Evolutionary conservation across 2,888 invertebrate species (phyloP).

Genomic region (Drosophila melanosoma): DNA sequence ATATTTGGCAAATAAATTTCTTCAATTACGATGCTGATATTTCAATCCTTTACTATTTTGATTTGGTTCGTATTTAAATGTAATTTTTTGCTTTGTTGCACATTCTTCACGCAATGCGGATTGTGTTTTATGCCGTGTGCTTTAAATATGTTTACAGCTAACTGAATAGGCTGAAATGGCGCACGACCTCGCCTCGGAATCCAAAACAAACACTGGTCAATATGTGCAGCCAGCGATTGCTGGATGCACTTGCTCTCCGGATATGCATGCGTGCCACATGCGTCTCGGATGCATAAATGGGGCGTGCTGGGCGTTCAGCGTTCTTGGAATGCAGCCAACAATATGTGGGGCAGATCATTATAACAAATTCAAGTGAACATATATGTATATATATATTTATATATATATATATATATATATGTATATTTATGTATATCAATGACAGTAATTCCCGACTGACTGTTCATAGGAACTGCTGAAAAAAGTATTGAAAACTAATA

Average conservation of each 20-base stretch:
- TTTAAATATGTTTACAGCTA: constrained; percentile 19
- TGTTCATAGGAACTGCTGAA: not conserved
- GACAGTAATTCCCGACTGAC: not conserved
- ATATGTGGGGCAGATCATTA: constrained; percentile 42
- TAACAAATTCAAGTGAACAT: constrained; percentile 17
- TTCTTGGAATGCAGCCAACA: constrained; percentile 45
- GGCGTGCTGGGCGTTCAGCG: constrained; percentile 20
- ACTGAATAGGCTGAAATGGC: constrained; percentile 39
- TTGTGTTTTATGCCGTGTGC: constrained; percentile 20
- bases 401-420: not conserved
- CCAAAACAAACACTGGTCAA: constrained; percentile 17
- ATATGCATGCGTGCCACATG: constrained; percentile 22
- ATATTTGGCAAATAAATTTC: not conserved
- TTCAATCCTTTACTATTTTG: not conserved
- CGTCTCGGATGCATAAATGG: constrained; percentile 25
- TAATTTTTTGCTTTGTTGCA: constrained; percentile 30
- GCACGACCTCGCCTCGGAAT: constrained; percentile 52
- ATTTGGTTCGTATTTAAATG: constrained; percentile 6
- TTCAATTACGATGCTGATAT: not conserved
- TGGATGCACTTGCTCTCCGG: constrained; percentile 41
- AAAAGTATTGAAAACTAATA: not conserved
- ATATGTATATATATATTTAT: not conserved
- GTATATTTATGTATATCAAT: not conserved
- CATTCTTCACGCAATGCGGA: constrained; percentile 24
- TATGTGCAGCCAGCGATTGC: constrained; percentile 13